Percentiles rank a stretch among this genome's conserved stretches.
phyloP scores from a whole-genome alignment of 1,140 invertebrate genomes.

The Drosophila chauvacae region DNA sequence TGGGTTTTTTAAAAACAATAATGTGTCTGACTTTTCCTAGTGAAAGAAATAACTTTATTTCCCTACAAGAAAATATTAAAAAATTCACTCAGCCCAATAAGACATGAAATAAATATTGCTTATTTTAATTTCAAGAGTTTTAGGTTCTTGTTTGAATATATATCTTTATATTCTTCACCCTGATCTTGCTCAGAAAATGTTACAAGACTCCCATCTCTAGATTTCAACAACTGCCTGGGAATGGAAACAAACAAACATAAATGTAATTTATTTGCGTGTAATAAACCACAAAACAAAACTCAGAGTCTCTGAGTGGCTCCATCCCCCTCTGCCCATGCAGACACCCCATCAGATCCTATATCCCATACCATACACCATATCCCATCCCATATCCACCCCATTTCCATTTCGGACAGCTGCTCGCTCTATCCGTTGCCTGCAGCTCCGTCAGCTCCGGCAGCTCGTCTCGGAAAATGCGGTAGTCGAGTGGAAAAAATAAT shows the following conservation, averaged over 20 bases:
- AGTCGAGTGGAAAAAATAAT: conserved; percentile 54
- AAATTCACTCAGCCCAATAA: neutral
- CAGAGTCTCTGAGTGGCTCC: conserved; percentile 27
- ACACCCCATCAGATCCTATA: conserved; percentile 19
- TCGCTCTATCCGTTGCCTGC: conserved; percentile 33
- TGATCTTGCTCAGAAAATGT: neutral
- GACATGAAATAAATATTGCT: neutral
- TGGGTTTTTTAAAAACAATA: too few relatives aligned
- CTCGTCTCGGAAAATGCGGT: conserved; percentile 47
- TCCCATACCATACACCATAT: conserved; percentile 10
- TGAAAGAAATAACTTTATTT: neutral
- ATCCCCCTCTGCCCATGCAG: neutral
- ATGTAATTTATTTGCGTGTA: conserved; percentile 82
- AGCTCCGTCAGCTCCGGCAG: neutral
- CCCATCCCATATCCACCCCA: conserved; percentile 30
- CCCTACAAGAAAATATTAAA: neutral
- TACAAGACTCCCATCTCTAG: conserved; percentile 17
- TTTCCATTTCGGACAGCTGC: conserved; percentile 70
- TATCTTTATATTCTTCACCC: neutral
- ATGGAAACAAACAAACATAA: conserved; percentile 75
- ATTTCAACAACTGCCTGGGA: conserved; percentile 25
- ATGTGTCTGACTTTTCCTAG: neutral
- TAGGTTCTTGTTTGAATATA: neutral
- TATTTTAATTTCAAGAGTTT: neutral
- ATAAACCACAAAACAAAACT: conserved; percentile 80